Evolutionary conservation across 2,797 vertebrate species (phyloP).

Genomic region (Anguilla pacifica): DNA sequence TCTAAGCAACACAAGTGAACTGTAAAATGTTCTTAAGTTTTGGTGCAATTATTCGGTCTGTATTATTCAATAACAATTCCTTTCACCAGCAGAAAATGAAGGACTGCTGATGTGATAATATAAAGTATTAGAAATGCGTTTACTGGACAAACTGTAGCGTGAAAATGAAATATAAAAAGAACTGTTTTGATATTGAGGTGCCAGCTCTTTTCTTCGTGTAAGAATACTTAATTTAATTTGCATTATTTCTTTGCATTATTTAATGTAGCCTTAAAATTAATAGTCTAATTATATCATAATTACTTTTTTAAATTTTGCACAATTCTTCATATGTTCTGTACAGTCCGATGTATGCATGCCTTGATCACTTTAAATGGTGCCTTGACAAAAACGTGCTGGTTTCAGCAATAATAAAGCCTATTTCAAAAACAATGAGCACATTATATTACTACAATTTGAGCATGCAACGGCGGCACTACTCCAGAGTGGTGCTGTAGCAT

Average conservation of each 20-base stretch:
- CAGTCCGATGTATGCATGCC: background rate
- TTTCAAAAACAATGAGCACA: background rate
- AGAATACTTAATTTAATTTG: no score
- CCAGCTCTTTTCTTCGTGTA: no score
- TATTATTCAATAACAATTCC: no score
- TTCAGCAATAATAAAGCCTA: background rate
- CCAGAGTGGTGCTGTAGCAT: background rate
- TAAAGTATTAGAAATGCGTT: background rate
- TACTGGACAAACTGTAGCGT: background rate
- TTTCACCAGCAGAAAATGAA: no score
- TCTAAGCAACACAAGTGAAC: background rate
- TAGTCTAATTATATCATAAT: no score
- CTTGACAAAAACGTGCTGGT: background rate
- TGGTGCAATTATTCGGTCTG: background rate
- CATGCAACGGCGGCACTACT: background rate
- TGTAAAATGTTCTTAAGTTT: background rate
- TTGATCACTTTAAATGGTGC: background rate
- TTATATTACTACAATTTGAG: background rate
- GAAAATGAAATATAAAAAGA: background rate
- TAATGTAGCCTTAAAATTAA: no score
- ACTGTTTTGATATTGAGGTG: background rate
- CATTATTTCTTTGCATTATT: no score
- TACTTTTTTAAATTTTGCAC: no score
- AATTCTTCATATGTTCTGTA: no score
- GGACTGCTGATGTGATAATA: background rate